phyloP scores from a whole-genome alignment of 2,797 vertebrate species.

The Rhynchotus rufescens region DNA sequence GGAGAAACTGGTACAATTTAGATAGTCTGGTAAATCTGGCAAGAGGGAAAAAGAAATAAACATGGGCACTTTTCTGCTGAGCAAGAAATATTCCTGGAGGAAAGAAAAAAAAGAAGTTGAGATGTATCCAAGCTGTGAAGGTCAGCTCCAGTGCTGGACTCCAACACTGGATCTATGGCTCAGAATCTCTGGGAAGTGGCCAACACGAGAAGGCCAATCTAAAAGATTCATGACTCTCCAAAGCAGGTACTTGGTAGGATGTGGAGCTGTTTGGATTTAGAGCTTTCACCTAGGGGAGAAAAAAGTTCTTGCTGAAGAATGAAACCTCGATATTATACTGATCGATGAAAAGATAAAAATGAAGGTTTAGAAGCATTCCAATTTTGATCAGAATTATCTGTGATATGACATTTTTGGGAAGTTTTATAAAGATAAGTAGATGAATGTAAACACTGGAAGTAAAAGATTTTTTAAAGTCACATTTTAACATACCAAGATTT shows the following conservation, averaged over 20 bases:
- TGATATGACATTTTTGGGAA: conserved; percentile 30
- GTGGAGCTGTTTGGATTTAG: neutral
- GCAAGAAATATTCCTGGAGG: neutral
- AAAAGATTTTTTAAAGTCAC: conserved; percentile 44
- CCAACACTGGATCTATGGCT: neutral
- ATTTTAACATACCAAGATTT: conserved; percentile 21
- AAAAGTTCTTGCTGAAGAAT: neutral
- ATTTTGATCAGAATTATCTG: neutral
- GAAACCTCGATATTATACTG: neutral
- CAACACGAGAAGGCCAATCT: neutral
- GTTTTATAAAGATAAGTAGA: conserved; percentile 44
- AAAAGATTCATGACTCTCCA: neutral
- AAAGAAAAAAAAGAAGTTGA: neutral
- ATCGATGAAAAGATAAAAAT: conserved; percentile 44
- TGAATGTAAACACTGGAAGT: neutral
- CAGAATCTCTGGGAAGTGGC: neutral
- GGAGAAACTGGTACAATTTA: conserved; percentile 5
- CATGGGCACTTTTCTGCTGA: neutral
- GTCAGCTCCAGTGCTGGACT: neutral
- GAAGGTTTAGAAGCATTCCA: conserved; percentile 13
- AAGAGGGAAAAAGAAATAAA: neutral
- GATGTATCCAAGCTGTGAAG: neutral
- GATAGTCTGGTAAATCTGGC: neutral
- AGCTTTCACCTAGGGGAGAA: neutral
- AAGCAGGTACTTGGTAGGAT: neutral